Percentiles rank a stretch among this genome's conserved stretches.
These are phyloP conservation scores for Ginglymostoma cirratum DNA, from an alignment of 2,113 vertebrate species.

Conservation along the genomic window DNA sequence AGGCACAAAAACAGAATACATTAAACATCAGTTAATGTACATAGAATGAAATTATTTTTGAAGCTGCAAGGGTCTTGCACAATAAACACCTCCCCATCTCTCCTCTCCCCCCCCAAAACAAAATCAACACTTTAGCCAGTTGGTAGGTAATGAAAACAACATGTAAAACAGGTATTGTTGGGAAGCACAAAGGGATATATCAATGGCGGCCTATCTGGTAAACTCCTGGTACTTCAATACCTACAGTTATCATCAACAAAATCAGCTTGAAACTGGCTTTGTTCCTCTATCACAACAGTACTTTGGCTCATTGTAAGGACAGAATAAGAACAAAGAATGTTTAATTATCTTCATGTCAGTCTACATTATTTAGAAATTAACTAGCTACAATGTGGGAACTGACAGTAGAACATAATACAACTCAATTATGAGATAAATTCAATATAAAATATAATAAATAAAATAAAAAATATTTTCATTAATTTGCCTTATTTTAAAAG, in stretches of 20 bases:
- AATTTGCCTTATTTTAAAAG: slow-evolving; percentile 56
- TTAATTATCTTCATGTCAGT: slow-evolving; percentile 41
- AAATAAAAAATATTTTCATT: slow-evolving; percentile 85
- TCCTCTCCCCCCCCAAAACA: neutral
- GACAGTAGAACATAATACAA: slow-evolving; percentile 57
- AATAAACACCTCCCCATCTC: neutral
- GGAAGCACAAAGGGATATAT: neutral
- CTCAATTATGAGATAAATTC: slow-evolving; percentile 68
- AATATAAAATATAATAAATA: slow-evolving; percentile 99
- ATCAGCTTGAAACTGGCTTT: slow-evolving; percentile 22
- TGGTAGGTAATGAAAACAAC: neutral
- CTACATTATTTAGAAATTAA: slow-evolving; percentile 53
- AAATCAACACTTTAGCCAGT: neutral
- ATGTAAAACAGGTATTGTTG: neutral
- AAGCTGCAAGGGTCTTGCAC: neutral
- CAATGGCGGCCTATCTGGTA: neutral
- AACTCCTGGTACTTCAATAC: neutral
- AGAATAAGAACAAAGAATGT: neutral
- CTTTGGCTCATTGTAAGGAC: slow-evolving; percentile 30
- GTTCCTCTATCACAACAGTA: slow-evolving; percentile 23
- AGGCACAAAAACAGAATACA: slow-evolving; percentile 10
- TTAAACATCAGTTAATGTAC: slow-evolving; percentile 13
- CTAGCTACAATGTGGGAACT: slow-evolving; percentile 52
- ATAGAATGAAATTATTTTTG: neutral
- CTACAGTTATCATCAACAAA: neutral